Base-by-base conservation (phyloP, 2,797 vertebrate species). In the Serranus cabrilla region DNA sequence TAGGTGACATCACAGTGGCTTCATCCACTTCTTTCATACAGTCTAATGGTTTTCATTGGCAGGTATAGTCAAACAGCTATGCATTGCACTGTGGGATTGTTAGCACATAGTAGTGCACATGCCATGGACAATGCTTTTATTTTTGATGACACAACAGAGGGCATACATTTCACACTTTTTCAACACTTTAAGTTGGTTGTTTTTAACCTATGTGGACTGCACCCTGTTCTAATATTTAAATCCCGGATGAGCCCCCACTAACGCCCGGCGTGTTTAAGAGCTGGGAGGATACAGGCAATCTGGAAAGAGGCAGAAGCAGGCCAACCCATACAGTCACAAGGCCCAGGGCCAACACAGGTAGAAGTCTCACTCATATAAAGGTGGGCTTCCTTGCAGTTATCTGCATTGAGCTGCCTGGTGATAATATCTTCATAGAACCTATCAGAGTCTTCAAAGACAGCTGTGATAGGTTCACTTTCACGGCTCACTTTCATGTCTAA, bases 401-500 rank as follows among this genome's bases (percentile, higher is more conserved):
- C n/a, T 23, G 11, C 27, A 18, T 11, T 34, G 11, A 51, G 47
- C 14, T 46, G 51, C 21, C 18, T 12, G 27, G 1, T 6, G 59
- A 56, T 31, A 21, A 14, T 2, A 42, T 56, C 58, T 57, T 21
- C 31, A 57, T 8, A 25, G 17, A 47, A 16, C 27, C 18, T 16
- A 7, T 54, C 21, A 18, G 16, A 0, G 11, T 11, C 21, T 63
- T 62, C 47, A 20, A 47, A 49, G 23, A 13, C 46, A 20, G 23
- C 34, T 34, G 34, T 34, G 34, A 7, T 6, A 34, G 34, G 34
- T 34, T 34, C 34, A 34, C 34, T 34, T 34, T 34, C 34, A 34
- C 25, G 52, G 57, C 56, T 77, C 58, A 51, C 49, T 42, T 61
- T 76, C 25, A 71, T 34, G 4, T 43, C 42, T 51, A 34, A 79